Evolutionary conservation across 2,113 vertebrate genomes (phyloP).

Genomic region (Tauraco erythrolophus): DNA sequence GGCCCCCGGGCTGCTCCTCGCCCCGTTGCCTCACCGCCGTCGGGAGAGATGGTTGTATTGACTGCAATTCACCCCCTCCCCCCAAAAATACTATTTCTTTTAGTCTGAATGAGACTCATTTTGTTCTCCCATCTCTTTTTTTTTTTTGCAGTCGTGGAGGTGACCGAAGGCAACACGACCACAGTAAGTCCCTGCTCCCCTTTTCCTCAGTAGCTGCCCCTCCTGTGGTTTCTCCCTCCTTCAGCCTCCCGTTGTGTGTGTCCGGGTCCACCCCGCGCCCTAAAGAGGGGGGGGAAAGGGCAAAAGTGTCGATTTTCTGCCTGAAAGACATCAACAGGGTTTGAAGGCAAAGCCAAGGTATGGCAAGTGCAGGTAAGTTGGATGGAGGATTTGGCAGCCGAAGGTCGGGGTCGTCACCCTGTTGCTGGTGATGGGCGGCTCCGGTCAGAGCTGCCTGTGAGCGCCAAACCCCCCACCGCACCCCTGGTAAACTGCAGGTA

Average conservation of each 20-base stretch:
- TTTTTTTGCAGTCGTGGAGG: conserved; percentile 72
- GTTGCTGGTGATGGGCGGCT: not conserved
- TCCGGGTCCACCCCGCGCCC: no score
- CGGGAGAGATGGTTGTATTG: not conserved
- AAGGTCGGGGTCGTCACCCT: accelerated
- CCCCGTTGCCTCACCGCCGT: accelerated
- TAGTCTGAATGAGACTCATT: not conserved
- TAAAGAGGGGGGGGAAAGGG: not conserved
- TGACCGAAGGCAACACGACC: conserved; percentile 79
- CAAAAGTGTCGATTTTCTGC: not conserved
- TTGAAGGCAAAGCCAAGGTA: not conserved
- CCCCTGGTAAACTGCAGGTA: not conserved
- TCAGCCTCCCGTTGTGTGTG: no score
- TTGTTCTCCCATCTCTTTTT: not conserved
- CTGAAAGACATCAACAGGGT: not conserved
- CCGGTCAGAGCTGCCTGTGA: accelerated
- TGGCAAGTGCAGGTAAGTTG: accelerated
- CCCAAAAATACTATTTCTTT: accelerated
- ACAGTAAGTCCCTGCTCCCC: conserved; percentile 67
- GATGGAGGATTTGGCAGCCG: accelerated
- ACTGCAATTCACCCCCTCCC: not conserved
- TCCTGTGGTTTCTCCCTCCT: accelerated
- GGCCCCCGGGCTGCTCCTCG: not conserved
- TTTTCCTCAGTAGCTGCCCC: not conserved
- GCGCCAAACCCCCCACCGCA: accelerated